These are phyloP conservation scores for Amia ocellicauda DNA, from an alignment of 2,113 vertebrate genomes.

Conservation along the genomic window DNA sequence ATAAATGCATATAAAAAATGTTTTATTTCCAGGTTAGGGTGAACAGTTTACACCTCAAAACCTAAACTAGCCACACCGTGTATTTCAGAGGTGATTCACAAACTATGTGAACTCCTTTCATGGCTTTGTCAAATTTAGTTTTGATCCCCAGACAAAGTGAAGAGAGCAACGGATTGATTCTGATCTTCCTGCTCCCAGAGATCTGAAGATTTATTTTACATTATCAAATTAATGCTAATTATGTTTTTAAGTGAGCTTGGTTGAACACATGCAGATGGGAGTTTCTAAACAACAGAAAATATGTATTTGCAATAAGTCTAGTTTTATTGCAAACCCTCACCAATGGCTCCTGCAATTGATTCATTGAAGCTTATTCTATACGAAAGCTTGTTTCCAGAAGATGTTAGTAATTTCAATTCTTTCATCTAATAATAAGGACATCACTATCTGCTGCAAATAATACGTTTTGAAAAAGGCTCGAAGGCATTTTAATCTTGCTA, in stretches of 20 bases:
- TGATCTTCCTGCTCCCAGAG: background rate
- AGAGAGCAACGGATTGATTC: background rate
- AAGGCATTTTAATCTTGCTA: slow-evolving; percentile 45
- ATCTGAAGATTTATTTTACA: background rate
- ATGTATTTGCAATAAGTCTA: background rate
- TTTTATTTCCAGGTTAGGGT: too few relatives aligned
- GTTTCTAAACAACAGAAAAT: background rate
- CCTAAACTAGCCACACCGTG: too few relatives aligned
- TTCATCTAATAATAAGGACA: slow-evolving; percentile 44
- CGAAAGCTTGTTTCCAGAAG: slow-evolving; percentile 26
- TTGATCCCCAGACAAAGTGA: background rate
- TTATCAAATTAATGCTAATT: background rate
- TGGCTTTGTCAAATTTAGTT: too few relatives aligned
- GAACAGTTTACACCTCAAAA: too few relatives aligned
- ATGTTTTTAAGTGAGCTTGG: background rate
- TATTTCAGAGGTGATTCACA: too few relatives aligned
- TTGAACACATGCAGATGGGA: background rate
- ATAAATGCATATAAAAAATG: too few relatives aligned
- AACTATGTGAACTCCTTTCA: too few relatives aligned
- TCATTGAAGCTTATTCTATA: background rate
- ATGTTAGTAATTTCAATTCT: slow-evolving; percentile 51
- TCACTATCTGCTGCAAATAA: slow-evolving; percentile 38
- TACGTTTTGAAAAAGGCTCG: slow-evolving; percentile 41
- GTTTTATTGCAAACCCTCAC: background rate
- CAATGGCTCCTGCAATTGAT: background rate